Conservation (phyloP, 2,113 vertebrate species). For the Galemys pyrenaicus region DNA sequence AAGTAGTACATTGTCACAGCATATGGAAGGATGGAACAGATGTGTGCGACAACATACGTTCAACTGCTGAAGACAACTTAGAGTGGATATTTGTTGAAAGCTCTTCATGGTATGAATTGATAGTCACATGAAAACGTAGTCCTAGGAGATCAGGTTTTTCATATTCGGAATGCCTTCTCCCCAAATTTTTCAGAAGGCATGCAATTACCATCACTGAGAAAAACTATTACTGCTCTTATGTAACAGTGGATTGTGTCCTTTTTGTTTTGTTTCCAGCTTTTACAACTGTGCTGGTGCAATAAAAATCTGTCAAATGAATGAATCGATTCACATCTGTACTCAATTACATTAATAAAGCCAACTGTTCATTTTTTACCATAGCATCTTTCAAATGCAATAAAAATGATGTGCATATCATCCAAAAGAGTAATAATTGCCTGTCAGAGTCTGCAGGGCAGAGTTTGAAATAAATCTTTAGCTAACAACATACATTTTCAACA, state of each 20-base stretch:
- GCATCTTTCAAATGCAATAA: not conserved
- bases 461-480: conserved; percentile 9
- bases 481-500: not conserved
- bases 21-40: not conserved
- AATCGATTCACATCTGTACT: not conserved
- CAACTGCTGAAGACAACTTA: not conserved
- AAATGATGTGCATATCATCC: not conserved
- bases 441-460: not conserved
- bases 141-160: not conserved
- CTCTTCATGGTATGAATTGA: conserved; percentile 42
- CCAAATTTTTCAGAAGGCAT: not conserved
- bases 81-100: conserved; percentile 68
- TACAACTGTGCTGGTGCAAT: not conserved
- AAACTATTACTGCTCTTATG: not conserved
- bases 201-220: not conserved
- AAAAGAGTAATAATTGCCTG: not conserved
- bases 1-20: not conserved
- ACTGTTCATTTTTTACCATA: not conserved
- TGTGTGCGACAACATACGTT: not conserved
- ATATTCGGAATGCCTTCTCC: not conserved
- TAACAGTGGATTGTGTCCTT: not conserved
- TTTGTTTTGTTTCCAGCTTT: conserved; percentile 12
- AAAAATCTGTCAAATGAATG: conserved; percentile 33
- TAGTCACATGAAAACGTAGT: not conserved
- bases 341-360: not conserved